Base-by-base conservation (phyloP, 2,113 vertebrate genomes). In the Ciconia maguari region DNA sequence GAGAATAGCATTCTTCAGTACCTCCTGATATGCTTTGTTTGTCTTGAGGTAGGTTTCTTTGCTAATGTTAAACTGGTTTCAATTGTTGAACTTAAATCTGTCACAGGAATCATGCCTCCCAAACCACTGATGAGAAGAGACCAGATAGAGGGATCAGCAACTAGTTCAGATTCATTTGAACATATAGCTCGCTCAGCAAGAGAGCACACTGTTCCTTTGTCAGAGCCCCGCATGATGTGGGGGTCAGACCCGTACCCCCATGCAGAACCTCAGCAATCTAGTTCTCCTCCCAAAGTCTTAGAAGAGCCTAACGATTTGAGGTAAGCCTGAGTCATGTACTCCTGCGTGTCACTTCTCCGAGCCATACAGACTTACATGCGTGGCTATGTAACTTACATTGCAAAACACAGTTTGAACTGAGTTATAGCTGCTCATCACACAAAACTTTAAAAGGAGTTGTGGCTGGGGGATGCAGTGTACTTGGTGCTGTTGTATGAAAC, bases 81-180 rank as follows among this genome's bases (percentile, higher is more conserved):
- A 83, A 3, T 65, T 88, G 26, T 74, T 94, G 65, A 78, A 89
- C 52, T 87, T 97, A 4, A 52, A 71, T 94, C 48, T 96, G 7
- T 95, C 60, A 26, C 86, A 99, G 99, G 99, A 97, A 99, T 99
- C 96, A 99, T 99, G 97, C 98, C 99, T 94, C 98, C 99, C 10
- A 99, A 99, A 88, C 99, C 99, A 36, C 96, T 99, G 82, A 98
- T 99, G 90, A 99, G 99, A 95, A 98, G 99, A 97, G 99, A 99
- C 34, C 99, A 99, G 58, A 98, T 99, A 42, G 99, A 99, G 93
- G 98, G 99, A 66, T 98, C 99, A 21, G 97, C 98, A 69, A 97
- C 98, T 55, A 98, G 97, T 83, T 99, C 99, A 1, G 99, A 99
- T 89, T 98, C 99, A 4, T 99, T 99, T 92, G 99, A 99, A 81